Evolutionary conservation across 2,797 vertebrate genomes (phyloP).

Genomic region (Hafferia zeledoni): DNA sequence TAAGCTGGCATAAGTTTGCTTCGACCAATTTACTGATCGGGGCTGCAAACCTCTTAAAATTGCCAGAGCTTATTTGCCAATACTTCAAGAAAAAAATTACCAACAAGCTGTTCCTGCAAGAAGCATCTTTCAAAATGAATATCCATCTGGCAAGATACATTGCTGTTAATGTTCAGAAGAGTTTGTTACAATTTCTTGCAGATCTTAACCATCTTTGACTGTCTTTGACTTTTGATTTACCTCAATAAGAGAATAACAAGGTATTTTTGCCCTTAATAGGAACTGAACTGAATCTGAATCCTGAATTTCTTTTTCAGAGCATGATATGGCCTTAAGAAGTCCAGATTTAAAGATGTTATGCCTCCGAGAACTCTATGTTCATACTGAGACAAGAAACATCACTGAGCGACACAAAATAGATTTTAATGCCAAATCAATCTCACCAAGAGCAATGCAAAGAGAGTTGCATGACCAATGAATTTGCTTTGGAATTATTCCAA

Average conservation of each 20-base stretch:
- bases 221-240: slow-evolving; percentile 27
- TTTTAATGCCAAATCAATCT: slow-evolving; percentile 61
- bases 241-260: not conserved
- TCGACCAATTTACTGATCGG: not conserved
- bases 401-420: slow-evolving; percentile 40
- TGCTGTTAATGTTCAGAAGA: slow-evolving; percentile 22
- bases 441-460: slow-evolving; percentile 21
- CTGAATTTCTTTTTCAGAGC: slow-evolving; percentile 16
- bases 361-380: slow-evolving; percentile 25
- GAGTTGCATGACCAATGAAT: slow-evolving; percentile 55
- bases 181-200: slow-evolving; percentile 9
- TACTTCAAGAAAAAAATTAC: slow-evolving; percentile 6
- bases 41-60: slow-evolving; percentile 14
- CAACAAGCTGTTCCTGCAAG: slow-evolving; percentile 13
- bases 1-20: not conserved
- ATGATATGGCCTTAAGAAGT: slow-evolving; percentile 14
- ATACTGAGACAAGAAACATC: slow-evolving; percentile 37
- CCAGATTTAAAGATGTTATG: slow-evolving; percentile 30
- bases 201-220: slow-evolving; percentile 23
- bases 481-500: slow-evolving; percentile 58
- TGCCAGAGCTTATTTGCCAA: slow-evolving; percentile 22
- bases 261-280: slow-evolving; percentile 21
- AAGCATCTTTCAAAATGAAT: not conserved
- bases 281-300: slow-evolving; percentile 26
- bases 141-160: not conserved